phyloP scores from a whole-genome alignment of 2,888 invertebrate species.

The Scrobipalpa costella region DNA sequence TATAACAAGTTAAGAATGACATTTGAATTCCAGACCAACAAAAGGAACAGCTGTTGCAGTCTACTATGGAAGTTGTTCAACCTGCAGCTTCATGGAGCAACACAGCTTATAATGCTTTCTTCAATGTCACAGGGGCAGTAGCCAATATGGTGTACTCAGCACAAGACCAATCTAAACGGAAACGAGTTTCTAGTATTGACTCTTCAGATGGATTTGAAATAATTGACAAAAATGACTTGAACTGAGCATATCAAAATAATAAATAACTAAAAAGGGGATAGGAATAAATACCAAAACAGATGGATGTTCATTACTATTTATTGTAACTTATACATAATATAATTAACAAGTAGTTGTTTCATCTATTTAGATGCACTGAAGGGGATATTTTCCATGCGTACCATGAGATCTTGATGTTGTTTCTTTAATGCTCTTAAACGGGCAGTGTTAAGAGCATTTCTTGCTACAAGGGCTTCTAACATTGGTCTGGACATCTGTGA shows the following conservation, averaged over 20 bases:
- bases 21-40: slow-evolving; percentile 55
- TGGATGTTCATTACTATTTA: slow-evolving; percentile 15
- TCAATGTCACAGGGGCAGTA: slow-evolving; percentile 64
- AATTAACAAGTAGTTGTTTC: slow-evolving; percentile 30
- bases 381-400: slow-evolving; percentile 64
- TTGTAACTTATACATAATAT: too few species aligned
- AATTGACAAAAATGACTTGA: slow-evolving; percentile 68
- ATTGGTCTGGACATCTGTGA: slow-evolving; percentile 74
- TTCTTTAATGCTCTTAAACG: slow-evolving; percentile 70
- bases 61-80: slow-evolving; percentile 60
- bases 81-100: slow-evolving; percentile 60
- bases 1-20: background rate
- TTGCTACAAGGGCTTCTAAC: slow-evolving; percentile 72
- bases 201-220: slow-evolving; percentile 78
- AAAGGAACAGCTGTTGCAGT: slow-evolving; percentile 51
- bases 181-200: slow-evolving; percentile 63
- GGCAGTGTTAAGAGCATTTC: slow-evolving; percentile 66
- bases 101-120: slow-evolving; percentile 64
- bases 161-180: slow-evolving; percentile 53
- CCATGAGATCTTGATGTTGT: slow-evolving; percentile 73
- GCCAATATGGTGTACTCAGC: slow-evolving; percentile 60
- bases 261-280: slow-evolving; percentile 31
- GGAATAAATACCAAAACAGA: slow-evolving; percentile 4
- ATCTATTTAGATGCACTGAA: slow-evolving; percentile 44
- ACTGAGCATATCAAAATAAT: slow-evolving; percentile 40